phyloP scores from a whole-genome alignment of 2,797 vertebrate species.

The Orientallactaga sibirica region DNA sequence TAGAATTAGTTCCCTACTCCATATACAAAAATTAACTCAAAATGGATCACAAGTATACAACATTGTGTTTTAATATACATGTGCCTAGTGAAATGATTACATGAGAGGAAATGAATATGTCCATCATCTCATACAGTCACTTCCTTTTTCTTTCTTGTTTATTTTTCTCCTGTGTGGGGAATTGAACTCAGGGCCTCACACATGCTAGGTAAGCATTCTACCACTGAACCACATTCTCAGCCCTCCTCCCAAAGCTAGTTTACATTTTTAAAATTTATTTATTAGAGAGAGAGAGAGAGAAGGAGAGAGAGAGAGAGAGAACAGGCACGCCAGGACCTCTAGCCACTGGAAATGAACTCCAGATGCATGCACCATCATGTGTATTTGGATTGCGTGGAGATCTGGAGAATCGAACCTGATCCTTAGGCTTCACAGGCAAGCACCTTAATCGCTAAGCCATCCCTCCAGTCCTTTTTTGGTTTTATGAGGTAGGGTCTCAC shows the following conservation, averaged over 20 bases:
- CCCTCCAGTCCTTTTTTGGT: no score
- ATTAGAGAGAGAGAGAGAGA: no score
- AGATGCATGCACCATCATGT: no score
- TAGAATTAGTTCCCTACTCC: conserved; percentile 17
- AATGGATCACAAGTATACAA: conserved; percentile 8
- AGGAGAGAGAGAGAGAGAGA: no score
- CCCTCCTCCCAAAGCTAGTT: background rate
- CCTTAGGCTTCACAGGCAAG: no score
- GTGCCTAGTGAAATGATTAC: conserved; percentile 6
- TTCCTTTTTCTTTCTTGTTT: background rate
- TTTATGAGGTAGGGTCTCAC: no score
- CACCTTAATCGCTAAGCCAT: no score
- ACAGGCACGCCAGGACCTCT: no score
- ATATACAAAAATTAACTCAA: conserved; percentile 41
- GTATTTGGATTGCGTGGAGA: no score
- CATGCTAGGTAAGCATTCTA: background rate
- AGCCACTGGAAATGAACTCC: no score
- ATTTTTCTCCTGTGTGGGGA: background rate
- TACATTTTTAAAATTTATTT: background rate
- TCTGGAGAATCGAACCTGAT: no score
- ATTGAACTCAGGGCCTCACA: background rate
- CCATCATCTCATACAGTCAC: background rate
- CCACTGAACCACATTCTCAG: background rate
- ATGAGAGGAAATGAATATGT: background rate
- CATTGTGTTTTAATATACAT: background rate